Conservation (phyloP, 2,113 vertebrate species). For the Thymallus thymallus region DNA sequence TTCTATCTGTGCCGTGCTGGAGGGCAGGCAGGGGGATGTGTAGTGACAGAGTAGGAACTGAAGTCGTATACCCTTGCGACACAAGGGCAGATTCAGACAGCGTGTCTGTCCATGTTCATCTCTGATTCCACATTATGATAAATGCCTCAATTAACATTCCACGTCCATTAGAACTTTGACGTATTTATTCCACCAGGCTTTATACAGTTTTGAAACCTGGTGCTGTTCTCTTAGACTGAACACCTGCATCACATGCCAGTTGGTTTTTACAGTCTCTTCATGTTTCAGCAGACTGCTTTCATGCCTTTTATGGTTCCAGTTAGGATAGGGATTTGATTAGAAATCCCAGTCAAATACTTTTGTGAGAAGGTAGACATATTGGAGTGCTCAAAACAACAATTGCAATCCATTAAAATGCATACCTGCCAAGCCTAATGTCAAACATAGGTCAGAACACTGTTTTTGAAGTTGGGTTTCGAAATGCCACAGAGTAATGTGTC, state of each 20-base stretch:
- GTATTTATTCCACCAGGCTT: constrained; percentile 40
- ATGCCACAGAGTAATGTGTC: not conserved
- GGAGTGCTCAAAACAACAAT: constrained; percentile 15
- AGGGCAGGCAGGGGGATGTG: constrained; percentile 43
- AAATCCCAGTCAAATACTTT: not conserved
- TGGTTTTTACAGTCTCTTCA: constrained; percentile 25
- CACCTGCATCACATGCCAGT: constrained; percentile 39
- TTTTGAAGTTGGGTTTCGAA: not conserved
- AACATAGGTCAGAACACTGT: constrained; percentile 24
- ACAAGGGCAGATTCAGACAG: constrained; percentile 40
- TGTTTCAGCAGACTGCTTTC: constrained; percentile 42
- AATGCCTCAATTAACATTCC: constrained; percentile 66
- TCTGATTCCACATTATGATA: constrained; percentile 57
- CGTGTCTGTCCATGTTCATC: constrained; percentile 28
- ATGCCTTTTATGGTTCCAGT: constrained; percentile 22
- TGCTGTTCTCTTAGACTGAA: constrained; percentile 28
- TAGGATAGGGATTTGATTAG: constrained; percentile 37
- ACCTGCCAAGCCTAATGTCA: constrained; percentile 12
- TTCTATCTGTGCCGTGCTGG: constrained; percentile 10
- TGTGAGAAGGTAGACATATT: not conserved
- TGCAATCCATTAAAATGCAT: constrained; percentile 21
- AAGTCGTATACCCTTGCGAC: constrained; percentile 28
- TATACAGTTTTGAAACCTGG: constrained; percentile 20
- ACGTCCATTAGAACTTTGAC: constrained; percentile 44
- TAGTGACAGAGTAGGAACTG: constrained; percentile 42